Evolutionary conservation across 2,888 invertebrate species (phyloP), one percentile per base, ranked within the genome.

Genomic region (Microdon myrmicae): DNA sequence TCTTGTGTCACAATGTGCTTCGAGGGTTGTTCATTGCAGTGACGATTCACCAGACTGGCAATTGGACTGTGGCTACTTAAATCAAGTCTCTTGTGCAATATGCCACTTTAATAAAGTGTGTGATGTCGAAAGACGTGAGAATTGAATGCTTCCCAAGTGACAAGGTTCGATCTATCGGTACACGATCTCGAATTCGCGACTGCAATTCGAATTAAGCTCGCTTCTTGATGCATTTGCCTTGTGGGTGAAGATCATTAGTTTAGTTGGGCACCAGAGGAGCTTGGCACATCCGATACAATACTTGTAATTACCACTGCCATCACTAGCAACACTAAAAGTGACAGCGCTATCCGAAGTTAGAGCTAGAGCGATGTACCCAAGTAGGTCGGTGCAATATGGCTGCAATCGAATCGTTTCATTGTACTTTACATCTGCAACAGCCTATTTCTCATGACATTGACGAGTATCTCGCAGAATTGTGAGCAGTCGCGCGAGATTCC

Each of bases 391-490:
- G 64, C 64, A 64, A 64, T 64, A 64, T 64, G 64, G 64, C 51
- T 39, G 56, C 56, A 64, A 64, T 64, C 43, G 64, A 64, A 51
- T 56, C 56, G 38, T 56, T 47, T 56, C 53, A 54, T 60, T 60
- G 48, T 54, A 37, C 43, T 47, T 54, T 60, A 54, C 38, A 38
- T 43, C 60, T 41, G 37, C 13, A 51, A 41, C 53, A 47, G 51
- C 64, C 64, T 64, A 56, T 53, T 64, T 64, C 64, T 56, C 64
- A 64, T 64, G 64, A 56, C 64, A 64, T 64, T 64, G 64, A 56
- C 56, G 45, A 64, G 26, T 54, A 54, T 60, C n/a, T n/a, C 53
- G 45, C 61, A 61, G 56, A 64, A 64, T 56, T 56, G 56, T 56
- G 41, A 32, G 41, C 37, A 45, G 22, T 26, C 5, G 43, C 31